phyloP scores from a whole-genome alignment of 2,888 invertebrate genomes.

The Caenorhabditis virilis region DNA sequence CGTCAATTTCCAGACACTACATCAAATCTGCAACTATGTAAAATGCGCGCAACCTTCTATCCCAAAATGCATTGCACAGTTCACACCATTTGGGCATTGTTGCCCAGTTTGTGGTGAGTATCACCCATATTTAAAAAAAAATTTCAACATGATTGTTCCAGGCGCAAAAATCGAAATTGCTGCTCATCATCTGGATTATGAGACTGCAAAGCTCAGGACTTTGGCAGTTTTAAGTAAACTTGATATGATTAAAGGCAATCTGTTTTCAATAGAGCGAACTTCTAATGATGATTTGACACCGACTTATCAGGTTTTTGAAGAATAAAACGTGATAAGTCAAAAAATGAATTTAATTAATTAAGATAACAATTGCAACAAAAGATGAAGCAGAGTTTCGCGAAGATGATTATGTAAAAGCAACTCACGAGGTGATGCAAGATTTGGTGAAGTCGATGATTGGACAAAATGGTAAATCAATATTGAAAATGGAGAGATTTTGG shows the following conservation, averaged over 20 bases:
- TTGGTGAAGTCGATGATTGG: background rate
- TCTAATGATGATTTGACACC: slow-evolving; percentile 4
- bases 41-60: slow-evolving; percentile 13
- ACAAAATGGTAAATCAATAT: slow-evolving; percentile 1
- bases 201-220: background rate
- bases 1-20: slow-evolving; percentile 35
- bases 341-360: too few species aligned
- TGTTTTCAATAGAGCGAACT: slow-evolving; percentile 8
- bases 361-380: background rate
- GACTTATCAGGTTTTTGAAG: slow-evolving; percentile 20
- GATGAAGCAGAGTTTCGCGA: background rate
- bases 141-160: background rate
- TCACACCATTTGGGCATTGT: slow-evolving; percentile 46
- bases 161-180: slow-evolving; percentile 11
- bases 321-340: too few species aligned
- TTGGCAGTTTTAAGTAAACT: background rate
- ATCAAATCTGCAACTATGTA: slow-evolving; percentile 34
- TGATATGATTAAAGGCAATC: background rate
- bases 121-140: background rate
- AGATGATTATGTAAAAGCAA: background rate
- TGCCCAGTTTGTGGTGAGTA: slow-evolving; percentile 45
- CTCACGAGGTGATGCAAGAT: background rate
- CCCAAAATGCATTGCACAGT: slow-evolving; percentile 31
- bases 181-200: slow-evolving; percentile 5
- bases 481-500: background rate